Percentiles rank a stretch among this genome's conserved stretches.
Conservation (phyloP, 1,140 invertebrate species). For the Pseudomyrmex cubaensis region DNA sequence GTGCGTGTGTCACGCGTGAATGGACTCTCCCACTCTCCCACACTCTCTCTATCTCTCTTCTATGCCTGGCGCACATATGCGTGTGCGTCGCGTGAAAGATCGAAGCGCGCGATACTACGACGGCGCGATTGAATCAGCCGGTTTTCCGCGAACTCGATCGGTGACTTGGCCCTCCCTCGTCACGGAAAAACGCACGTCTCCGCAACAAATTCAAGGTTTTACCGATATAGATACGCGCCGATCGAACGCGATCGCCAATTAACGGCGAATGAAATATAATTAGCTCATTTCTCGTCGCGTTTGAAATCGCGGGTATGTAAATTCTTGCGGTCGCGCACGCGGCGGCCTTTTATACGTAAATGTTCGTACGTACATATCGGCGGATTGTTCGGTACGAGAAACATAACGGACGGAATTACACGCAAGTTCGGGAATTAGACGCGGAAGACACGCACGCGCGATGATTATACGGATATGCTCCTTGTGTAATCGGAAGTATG, state of each 20-base stretch:
- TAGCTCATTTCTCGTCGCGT: neutral
- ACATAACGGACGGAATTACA: conserved; percentile 28
- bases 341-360: neutral
- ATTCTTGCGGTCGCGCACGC: neutral
- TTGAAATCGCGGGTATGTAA: too few relatives aligned
- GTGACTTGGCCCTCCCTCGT: conserved; percentile 31
- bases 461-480: conserved; percentile 29
- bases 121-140: conserved; percentile 51
- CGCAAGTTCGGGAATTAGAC: neutral
- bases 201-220: too few relatives aligned
- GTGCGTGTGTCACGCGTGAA: conserved; percentile 68
- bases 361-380: too few relatives aligned
- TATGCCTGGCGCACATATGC: neutral
- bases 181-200: too few relatives aligned
- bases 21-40: conserved; percentile 39
- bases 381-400: neutral
- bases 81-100: neutral
- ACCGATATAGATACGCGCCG: too few relatives aligned
- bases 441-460: conserved; percentile 22
- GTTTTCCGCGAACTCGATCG: conserved; percentile 48
- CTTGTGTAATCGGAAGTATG: conserved; percentile 19
- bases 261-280: neutral
- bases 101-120: conserved; percentile 10
- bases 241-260: neutral
- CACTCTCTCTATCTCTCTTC: neutral